Conservation (phyloP, 2,888 invertebrate species). For the Cyclophora albipunctata region DNA sequence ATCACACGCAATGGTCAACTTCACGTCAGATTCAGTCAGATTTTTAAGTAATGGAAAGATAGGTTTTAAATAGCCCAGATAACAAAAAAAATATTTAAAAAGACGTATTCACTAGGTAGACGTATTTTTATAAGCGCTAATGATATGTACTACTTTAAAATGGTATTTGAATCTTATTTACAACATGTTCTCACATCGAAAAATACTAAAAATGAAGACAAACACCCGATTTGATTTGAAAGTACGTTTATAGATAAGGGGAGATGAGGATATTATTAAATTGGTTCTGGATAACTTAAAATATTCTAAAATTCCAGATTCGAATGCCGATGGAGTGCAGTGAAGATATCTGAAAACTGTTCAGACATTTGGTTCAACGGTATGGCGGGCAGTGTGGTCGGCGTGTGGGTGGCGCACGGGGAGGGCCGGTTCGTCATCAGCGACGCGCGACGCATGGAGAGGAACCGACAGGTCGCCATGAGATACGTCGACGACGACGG, state of each 20-base stretch:
- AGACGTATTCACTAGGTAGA: no score
- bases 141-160: no score
- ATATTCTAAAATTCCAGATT: slow-evolving; percentile 41
- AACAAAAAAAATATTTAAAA: no score
- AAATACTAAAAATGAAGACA: no score
- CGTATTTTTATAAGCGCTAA: no score
- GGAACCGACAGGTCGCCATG: slow-evolving; percentile 81
- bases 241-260: no score
- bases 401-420: slow-evolving; percentile 97
- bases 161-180: not conserved
- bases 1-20: no score
- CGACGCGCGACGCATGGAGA: slow-evolving; percentile 64
- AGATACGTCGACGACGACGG: slow-evolving; percentile 90
- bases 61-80: no score
- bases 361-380: slow-evolving; percentile 88
- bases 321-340: slow-evolving; percentile 85
- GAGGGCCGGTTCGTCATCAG: slow-evolving; percentile 84
- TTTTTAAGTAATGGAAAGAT: no score
- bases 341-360: slow-evolving; percentile 80
- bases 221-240: no score
- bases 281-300: not conserved
- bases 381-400: slow-evolving; percentile 93
- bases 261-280: no score
- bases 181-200: not conserved
- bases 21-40: no score